Base-by-base conservation (phyloP, 2,113 vertebrate species). In the Lepus europaeus region DNA sequence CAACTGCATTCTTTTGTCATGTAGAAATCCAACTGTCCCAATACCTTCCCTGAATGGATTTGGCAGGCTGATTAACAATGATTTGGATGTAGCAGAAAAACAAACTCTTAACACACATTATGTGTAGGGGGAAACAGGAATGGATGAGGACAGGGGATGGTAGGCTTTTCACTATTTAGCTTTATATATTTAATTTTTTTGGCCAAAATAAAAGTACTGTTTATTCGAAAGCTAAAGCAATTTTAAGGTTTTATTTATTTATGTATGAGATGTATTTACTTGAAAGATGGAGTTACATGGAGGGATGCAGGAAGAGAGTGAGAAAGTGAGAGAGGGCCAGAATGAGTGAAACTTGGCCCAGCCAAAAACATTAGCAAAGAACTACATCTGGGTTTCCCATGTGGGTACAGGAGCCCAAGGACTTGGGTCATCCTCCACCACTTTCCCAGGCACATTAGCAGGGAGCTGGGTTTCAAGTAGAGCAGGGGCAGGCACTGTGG, bases 181-280 rank as follows among this genome's bases (percentile, higher is more conserved):
- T 93, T 33, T 73, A 17, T 68, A 53, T 45, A 84, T 1, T 83
- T 90, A 87, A 23, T 64, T 59, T n/a, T 96, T 73, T 94, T 12
- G 83, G 33, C 23, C 69, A 82, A 63, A 29, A 14, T 53, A 39
- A 87, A 87, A 90, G 27, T 56, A 78, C 36, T 63, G 49, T 17
- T 89, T 56, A 88, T 13, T 72, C 64, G 83, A 90, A 77, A 77
- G 29, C 29, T 36, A 78, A 93, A 82, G 76, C 80, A 81, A 66
- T 85, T 66, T 31, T 5, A 51, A 36, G 9, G 6, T 87, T 88
- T 91, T 64, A 45, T 45, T 45, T 45, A 39, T 39, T 39, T 39
- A 45, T 45, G 5, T 45, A 45, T 45, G 45, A 45, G 45, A 45
- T 45, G 45, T 45, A 45, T 45, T 16, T 59, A 59, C 56, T 59